Base-by-base conservation (phyloP, 2,113 vertebrate species). In the Lycaon pictus region DNA sequence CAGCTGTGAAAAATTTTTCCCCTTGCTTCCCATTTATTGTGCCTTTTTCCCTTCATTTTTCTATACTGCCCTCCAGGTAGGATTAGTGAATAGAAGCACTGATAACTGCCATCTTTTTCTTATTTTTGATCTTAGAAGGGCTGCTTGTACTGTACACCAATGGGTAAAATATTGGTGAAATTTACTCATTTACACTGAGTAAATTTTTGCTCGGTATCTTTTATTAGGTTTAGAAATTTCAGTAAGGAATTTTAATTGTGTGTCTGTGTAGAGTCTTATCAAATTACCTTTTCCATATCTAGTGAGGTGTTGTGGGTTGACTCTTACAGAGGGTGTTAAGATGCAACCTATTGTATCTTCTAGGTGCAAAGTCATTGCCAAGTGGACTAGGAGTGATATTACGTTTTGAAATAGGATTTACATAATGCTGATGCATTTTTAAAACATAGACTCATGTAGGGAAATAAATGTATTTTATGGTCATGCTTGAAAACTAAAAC, bases 351-450 rank as follows among this genome's bases (percentile, higher is more conserved):
- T 69, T 58, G 63, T 67, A 56, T 79, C 72, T 56, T 89, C 74
- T 76, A 92, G 55, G 16, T 69, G 43, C 55, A 74, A 12, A 94
- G 20, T 89, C n/a, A 29, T 77, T 96, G 60, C 77, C 81, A 55
- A n/a, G 9, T 88, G 71, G 58, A 65, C 48, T 60, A 48, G 72
- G 35, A 76, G 35, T 60, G 48, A 62, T 43, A 58, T 43, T 88
- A 10, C 19, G 55, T 88, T 89, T 97, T 93, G 82, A 97, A 95
- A 91, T 85, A 86, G n/a, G 43, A 82, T 60, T 96, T 93, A 88
- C 8, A 35, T 62, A 76, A 60, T 32, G 19, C 11, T 60, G 15
- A 37, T 79, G 56, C 15, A 23, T 85, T 95, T 97, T 93, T 17
- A 72, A 71, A 92, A 55, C n/a, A 67, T 56, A 79, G 35, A 71